phyloP scores from a whole-genome alignment of 2,888 invertebrate species.

The Drosophila stalkeri region DNA sequence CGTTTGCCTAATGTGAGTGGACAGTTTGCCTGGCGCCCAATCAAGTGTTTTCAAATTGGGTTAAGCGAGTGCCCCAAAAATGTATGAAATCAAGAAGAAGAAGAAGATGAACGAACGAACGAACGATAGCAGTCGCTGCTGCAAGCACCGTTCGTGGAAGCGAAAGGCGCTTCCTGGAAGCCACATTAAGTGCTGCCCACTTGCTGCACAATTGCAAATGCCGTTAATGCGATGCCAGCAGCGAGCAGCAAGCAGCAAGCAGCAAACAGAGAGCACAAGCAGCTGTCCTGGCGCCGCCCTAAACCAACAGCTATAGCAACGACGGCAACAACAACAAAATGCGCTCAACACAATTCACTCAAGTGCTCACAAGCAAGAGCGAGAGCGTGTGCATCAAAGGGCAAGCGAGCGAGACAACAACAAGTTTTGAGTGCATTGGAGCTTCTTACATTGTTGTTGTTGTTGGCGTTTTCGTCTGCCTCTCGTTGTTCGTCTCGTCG shows the following conservation, averaged over 20 bases:
- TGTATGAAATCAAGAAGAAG: background rate
- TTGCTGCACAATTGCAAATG: constrained; percentile 64
- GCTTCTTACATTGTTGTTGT: constrained; percentile 31
- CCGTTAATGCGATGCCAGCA: constrained; percentile 50
- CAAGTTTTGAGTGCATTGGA: constrained; percentile 48
- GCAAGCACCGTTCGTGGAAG: constrained; percentile 66
- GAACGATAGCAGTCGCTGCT: constrained; percentile 2
- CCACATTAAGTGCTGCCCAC: constrained; percentile 66
- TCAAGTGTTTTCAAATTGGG: constrained; percentile 82
- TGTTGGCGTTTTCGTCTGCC: constrained; percentile 4
- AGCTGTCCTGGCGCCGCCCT: constrained; percentile 66
- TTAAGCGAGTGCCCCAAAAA: constrained; percentile 49
- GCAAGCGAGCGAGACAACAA: constrained; percentile 49
- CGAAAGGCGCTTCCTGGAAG: constrained; percentile 70
- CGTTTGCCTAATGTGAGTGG: constrained; percentile 67
- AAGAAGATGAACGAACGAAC: background rate
- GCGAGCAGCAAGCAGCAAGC: constrained; percentile 8
- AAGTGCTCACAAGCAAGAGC: constrained; percentile 21
- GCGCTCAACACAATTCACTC: constrained; percentile 61
- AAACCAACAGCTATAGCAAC: constrained; percentile 18
- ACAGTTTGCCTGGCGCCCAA: constrained; percentile 83
- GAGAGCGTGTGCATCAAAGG: constrained; percentile 40
- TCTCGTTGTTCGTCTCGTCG: constrained; percentile 26
- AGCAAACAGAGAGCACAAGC: constrained; percentile 22
- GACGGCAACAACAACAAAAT: constrained; percentile 30